phyloP scores from a whole-genome alignment of 2,888 invertebrate species.

The Melanotus villosus region DNA sequence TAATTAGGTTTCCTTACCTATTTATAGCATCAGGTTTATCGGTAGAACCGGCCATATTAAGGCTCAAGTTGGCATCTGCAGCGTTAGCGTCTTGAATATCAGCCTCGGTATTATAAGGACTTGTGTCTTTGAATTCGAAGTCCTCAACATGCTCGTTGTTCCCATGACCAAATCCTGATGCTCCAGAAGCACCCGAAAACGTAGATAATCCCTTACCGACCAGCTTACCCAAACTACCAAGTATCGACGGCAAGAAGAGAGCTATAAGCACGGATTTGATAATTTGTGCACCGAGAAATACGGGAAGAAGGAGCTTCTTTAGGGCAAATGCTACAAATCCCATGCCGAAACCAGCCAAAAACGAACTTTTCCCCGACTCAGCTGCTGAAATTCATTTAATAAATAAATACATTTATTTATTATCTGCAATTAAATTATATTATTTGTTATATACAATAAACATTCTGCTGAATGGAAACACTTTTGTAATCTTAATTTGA shows the following conservation, averaged over 20 bases:
- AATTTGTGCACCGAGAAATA: conserved; percentile 86
- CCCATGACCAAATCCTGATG: conserved; percentile 57
- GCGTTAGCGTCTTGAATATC: conserved; percentile 67
- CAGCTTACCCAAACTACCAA: conserved; percentile 87
- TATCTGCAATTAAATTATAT: too few species aligned
- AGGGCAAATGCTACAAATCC: conserved; percentile 83
- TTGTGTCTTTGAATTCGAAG: conserved; percentile 82
- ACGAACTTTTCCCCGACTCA: conserved; percentile 72
- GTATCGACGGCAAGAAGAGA: conserved; percentile 86
- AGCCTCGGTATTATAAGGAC: conserved; percentile 65
- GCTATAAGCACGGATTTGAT: conserved; percentile 87
- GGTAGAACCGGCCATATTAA: conserved; percentile 51
- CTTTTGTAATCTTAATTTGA: too few species aligned
- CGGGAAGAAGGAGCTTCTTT: conserved; percentile 86
- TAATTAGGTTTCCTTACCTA: too few species aligned
- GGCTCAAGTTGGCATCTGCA: conserved; percentile 52
- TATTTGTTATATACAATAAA: too few species aligned
- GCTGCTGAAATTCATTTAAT: conserved; percentile 31
- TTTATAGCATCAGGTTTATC: conserved; percentile 59
- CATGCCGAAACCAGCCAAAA: conserved; percentile 77
- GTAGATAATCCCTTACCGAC: conserved; percentile 83
- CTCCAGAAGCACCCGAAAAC: conserved; percentile 73
- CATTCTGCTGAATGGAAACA: too few species aligned
- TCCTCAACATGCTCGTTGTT: conserved; percentile 72
- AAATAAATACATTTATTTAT: background rate